These are phyloP conservation scores for Pachydiplax longipennis DNA, from an alignment of 2,888 invertebrate genomes.

Conservation along the genomic window DNA sequence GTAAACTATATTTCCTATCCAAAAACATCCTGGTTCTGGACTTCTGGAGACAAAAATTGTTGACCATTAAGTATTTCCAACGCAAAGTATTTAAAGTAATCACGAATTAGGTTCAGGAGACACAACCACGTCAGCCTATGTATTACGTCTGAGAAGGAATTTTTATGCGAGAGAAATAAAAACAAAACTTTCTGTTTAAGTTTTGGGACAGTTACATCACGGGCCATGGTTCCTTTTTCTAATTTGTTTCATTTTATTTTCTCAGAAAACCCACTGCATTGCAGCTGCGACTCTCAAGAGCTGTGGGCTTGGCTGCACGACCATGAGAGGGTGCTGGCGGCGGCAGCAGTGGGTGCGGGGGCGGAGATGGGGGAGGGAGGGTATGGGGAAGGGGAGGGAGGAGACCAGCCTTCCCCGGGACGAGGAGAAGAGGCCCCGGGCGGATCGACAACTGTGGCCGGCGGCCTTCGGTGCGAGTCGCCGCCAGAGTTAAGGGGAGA, in stretches of 20 bases:
- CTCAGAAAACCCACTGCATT: conserved; percentile 86
- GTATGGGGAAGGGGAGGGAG: conserved; percentile 48
- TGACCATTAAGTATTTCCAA: too few species aligned
- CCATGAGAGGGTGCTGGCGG: conserved; percentile 76
- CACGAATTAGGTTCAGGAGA: too few species aligned
- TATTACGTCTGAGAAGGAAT: too few species aligned
- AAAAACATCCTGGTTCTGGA: too few species aligned
- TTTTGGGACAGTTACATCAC: too few species aligned
- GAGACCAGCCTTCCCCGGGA: conserved; percentile 53
- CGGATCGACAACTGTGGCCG: background rate
- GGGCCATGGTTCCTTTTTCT: background rate
- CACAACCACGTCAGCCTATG: too few species aligned
- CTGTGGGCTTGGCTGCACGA: conserved; percentile 92
- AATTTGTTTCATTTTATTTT: conserved; percentile 48
- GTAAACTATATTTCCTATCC: too few species aligned
- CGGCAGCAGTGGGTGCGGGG: conserved; percentile 66
- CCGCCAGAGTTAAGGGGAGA: conserved; percentile 80
- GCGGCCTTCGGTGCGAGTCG: conserved; percentile 76
- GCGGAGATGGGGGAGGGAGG: conserved; percentile 49
- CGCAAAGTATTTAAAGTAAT: too few species aligned
- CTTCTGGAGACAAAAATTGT: too few species aligned
- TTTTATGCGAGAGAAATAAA: too few species aligned
- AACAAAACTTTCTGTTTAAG: too few species aligned
- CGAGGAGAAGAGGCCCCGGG: conserved; percentile 50
- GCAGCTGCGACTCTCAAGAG: conserved; percentile 89